Percentiles rank a stretch among this genome's conserved stretches.
Evolutionary conservation across 2,888 invertebrate genomes (phyloP).

Genomic region (Dysmachus trigonus): DNA sequence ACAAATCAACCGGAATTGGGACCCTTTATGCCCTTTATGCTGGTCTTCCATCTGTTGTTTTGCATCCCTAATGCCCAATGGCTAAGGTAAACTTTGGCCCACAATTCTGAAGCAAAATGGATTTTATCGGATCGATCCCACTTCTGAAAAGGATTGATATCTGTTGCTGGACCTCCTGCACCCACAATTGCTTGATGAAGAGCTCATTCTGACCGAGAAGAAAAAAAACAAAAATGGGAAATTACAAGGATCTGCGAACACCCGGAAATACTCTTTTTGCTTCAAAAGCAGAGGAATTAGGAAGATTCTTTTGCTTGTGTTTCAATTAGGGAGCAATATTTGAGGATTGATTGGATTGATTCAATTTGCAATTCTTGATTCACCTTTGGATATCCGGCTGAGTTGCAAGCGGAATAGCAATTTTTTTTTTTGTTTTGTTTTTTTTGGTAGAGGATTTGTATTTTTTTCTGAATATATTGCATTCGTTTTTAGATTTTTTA

Average conservation of each 20-base stretch:
- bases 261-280: background rate
- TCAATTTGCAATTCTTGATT: slow-evolving; percentile 12
- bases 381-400: background rate
- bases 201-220: background rate
- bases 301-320: slow-evolving; percentile 1
- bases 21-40: background rate
- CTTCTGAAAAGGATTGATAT: background rate
- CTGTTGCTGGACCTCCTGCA: background rate
- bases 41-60: background rate
- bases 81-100: background rate
- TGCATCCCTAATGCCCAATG: slow-evolving; percentile 4
- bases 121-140: background rate
- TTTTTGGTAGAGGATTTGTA: no score
- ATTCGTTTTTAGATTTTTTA: no score
- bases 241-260: background rate
- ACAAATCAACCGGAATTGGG: slow-evolving; percentile 2
- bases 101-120: background rate
- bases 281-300: background rate
- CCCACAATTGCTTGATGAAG: background rate
- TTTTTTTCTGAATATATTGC: no score
- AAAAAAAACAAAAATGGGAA: background rate
- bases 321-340: slow-evolving; percentile 19
- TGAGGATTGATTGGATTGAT: slow-evolving; percentile 9
- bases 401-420: background rate
- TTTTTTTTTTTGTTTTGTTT: background rate